These are phyloP conservation scores for Oncorhynchus keta DNA, from an alignment of 2,113 vertebrate genomes.

Conservation along the genomic window DNA sequence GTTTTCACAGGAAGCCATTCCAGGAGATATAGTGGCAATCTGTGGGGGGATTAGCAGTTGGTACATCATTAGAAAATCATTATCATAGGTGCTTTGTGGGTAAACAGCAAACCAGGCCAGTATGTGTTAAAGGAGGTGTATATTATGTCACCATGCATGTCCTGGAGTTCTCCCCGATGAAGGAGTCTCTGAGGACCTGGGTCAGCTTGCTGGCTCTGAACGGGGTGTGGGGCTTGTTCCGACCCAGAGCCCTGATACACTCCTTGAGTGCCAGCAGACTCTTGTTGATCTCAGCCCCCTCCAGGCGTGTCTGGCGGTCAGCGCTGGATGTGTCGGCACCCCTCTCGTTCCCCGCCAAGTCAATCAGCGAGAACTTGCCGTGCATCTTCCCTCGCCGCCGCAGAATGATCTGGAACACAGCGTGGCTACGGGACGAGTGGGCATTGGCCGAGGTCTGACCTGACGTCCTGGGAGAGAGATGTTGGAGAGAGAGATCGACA, in stretches of 20 bases:
- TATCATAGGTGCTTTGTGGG: too few species aligned
- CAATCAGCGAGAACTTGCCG: slow-evolving; percentile 97
- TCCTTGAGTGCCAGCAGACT: slow-evolving; percentile 98
- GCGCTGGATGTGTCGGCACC: slow-evolving; percentile 97
- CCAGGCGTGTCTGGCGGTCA: slow-evolving; percentile 92
- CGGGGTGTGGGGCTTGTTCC: slow-evolving; percentile 95
- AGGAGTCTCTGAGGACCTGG: slow-evolving; percentile 96
- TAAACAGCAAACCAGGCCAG: neutral
- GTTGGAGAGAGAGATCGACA: neutral
- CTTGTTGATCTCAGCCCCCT: slow-evolving; percentile 99
- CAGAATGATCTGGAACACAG: slow-evolving; percentile 97
- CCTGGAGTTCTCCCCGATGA: slow-evolving; percentile 96
- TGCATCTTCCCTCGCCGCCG: slow-evolving; percentile 92
- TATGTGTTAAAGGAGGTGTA: neutral
- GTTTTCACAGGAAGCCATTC: slow-evolving; percentile 99
- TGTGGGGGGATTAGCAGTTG: slow-evolving; percentile 52
- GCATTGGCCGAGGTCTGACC: slow-evolving; percentile 95
- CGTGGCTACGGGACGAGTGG: slow-evolving; percentile 96
- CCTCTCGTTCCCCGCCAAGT: slow-evolving; percentile 96
- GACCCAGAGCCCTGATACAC: slow-evolving; percentile 94
- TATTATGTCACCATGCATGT: slow-evolving; percentile 88
- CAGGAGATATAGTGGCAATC: slow-evolving; percentile 98
- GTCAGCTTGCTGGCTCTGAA: slow-evolving; percentile 98
- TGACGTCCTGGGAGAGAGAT: slow-evolving; percentile 81
- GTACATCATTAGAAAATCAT: too few species aligned